Percentiles rank a stretch among this genome's conserved stretches.
phyloP scores from a whole-genome alignment of 2,888 invertebrate genomes.

The Acleris holmiana region DNA sequence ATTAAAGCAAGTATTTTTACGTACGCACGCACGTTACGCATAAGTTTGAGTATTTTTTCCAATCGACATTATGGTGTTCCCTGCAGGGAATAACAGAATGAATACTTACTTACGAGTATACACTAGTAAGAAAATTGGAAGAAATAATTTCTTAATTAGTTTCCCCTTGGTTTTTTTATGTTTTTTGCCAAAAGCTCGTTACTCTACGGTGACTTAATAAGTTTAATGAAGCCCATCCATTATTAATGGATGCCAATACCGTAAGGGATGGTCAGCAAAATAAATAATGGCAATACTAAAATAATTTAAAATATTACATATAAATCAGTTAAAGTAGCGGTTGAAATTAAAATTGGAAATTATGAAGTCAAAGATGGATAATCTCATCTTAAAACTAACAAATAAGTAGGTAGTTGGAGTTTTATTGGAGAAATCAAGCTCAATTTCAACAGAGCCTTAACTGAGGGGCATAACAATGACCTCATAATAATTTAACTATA shows the following conservation, averaged over 20 bases:
- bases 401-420: too few relatives aligned
- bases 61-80: slow-evolving; percentile 1
- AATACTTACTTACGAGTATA: slow-evolving; percentile 15
- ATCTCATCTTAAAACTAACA: too few relatives aligned
- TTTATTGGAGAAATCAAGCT: too few relatives aligned
- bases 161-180: slow-evolving; percentile 33
- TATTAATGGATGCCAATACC: slow-evolving; percentile 47
- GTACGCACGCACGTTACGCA: not conserved
- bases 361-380: too few relatives aligned
- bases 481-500: too few relatives aligned
- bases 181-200: slow-evolving; percentile 44
- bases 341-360: too few relatives aligned
- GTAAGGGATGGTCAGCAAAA: slow-evolving; percentile 34
- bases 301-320: too few relatives aligned
- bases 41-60: not conserved
- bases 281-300: not conserved
- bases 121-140: slow-evolving; percentile 23
- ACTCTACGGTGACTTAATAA: slow-evolving; percentile 48
- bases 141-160: slow-evolving; percentile 36
- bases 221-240: slow-evolving; percentile 51
- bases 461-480: too few relatives aligned
- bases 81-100: not conserved
- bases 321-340: too few relatives aligned
- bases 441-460: too few relatives aligned
- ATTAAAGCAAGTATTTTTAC: not conserved